These are phyloP conservation scores for Ctenodactylus gundi DNA, from an alignment of 2,113 vertebrate genomes.

Conservation along the genomic window DNA sequence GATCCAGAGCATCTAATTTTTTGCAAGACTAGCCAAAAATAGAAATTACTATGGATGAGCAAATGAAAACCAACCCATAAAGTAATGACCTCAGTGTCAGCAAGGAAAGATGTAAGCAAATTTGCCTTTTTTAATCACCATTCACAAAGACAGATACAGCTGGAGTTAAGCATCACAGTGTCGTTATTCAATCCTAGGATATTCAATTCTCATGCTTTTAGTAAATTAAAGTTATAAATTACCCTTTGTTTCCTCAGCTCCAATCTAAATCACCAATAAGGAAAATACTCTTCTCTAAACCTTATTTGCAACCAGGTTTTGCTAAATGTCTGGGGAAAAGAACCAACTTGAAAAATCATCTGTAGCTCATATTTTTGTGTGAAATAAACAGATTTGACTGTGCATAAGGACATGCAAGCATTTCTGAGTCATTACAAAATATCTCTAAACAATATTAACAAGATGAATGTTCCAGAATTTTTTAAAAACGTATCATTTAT, in stretches of 20 bases:
- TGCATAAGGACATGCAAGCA: constrained; percentile 4
- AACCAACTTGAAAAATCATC: constrained; percentile 42
- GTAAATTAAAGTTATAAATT: constrained; percentile 82
- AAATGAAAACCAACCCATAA: constrained; percentile 85
- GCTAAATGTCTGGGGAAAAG: constrained; percentile 27
- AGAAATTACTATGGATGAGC: constrained; percentile 83
- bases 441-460: constrained; percentile 28
- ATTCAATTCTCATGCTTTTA: constrained; percentile 83
- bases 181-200: constrained; percentile 76
- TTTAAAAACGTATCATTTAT: neutral
- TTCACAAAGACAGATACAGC: constrained; percentile 82
- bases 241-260: constrained; percentile 77
- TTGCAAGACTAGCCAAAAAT: constrained; percentile 82
- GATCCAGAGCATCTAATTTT: constrained; percentile 80
- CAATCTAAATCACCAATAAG: constrained; percentile 63
- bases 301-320: constrained; percentile 59
- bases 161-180: constrained; percentile 74
- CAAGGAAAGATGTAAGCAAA: constrained; percentile 84
- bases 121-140: constrained; percentile 84
- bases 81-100: constrained; percentile 83
- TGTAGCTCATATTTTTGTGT: neutral
- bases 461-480: constrained; percentile 39
- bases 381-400: constrained; percentile 31
- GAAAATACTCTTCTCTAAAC: constrained; percentile 27
- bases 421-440: constrained; percentile 64